phyloP scores from a whole-genome alignment of 2,113 vertebrate species.

The Galemys pyrenaicus region DNA sequence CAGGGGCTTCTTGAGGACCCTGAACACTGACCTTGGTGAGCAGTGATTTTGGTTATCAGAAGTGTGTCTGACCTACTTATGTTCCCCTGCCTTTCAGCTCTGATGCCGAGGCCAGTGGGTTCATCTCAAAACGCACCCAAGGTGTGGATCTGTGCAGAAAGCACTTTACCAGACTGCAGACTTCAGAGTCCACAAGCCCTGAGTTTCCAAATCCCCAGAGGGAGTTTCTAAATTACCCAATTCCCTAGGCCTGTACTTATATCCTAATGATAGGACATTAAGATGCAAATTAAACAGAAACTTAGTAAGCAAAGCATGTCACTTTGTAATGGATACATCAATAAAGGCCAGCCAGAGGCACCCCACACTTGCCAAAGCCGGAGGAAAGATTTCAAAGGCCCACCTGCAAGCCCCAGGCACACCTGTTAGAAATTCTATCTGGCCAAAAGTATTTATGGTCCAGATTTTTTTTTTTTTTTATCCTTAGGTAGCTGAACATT shows the following conservation, averaged over 20 bases:
- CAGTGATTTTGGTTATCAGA: background rate
- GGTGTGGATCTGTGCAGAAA: background rate
- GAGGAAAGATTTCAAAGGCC: conserved; percentile 34
- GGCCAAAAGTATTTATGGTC: background rate
- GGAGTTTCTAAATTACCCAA: conserved; percentile 69
- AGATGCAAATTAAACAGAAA: conserved; percentile 81
- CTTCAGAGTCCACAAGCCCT: background rate
- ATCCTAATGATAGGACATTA: conserved; percentile 80
- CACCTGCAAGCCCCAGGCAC: conserved; percentile 61
- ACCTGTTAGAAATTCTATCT: conserved; percentile 36
- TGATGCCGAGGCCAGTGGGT: accelerated
- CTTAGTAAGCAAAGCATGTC: conserved; percentile 76
- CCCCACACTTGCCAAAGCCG: background rate
- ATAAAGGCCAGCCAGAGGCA: conserved; percentile 51
- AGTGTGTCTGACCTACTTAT: background rate
- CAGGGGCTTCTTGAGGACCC: background rate
- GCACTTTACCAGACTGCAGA: background rate
- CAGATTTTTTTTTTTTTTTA: background rate
- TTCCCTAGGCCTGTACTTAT: conserved; percentile 67
- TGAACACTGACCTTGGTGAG: background rate
- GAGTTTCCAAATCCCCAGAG: conserved; percentile 34
- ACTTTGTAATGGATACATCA: conserved; percentile 73
- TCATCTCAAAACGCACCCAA: background rate
- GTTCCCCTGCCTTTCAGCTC: accelerated
- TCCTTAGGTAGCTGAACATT: background rate